These are phyloP conservation scores for Epinotia ramella DNA, from an alignment of 2,888 invertebrate genomes.

Conservation along the genomic window DNA sequence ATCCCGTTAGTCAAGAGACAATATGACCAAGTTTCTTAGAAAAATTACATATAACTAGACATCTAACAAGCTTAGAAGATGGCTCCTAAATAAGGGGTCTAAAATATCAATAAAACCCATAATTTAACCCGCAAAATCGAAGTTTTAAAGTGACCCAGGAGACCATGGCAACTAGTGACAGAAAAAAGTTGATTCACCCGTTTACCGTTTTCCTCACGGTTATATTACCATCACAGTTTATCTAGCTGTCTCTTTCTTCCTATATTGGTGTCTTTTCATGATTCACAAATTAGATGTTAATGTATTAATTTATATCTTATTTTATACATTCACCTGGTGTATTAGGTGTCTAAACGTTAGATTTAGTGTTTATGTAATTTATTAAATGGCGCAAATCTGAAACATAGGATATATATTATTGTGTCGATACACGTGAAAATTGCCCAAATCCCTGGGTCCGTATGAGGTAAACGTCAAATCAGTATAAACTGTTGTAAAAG, in stretches of 20 bases:
- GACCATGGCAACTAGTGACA: too few relatives aligned
- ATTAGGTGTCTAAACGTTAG: conserved; percentile 27
- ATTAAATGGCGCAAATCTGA: conserved; percentile 13
- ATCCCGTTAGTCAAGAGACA: too few relatives aligned
- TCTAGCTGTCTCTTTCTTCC: neutral
- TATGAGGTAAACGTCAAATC: neutral
- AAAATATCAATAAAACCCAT: too few relatives aligned
- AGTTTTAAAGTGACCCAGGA: too few relatives aligned
- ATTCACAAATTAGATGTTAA: conserved; percentile 33
- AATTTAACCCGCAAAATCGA: too few relatives aligned
- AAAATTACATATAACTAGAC: too few relatives aligned
- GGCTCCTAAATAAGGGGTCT: too few relatives aligned
- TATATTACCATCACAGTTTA: neutral
- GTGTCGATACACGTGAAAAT: neutral
- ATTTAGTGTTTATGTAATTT: conserved; percentile 31
- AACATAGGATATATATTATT: conserved; percentile 10
- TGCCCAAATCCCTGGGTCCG: neutral
- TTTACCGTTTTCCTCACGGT: neutral
- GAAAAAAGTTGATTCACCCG: too few relatives aligned
- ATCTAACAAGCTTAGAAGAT: too few relatives aligned
- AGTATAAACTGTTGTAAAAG: neutral
- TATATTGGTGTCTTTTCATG: conserved; percentile 9
- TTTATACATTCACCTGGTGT: conserved; percentile 38
- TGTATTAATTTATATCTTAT: conserved; percentile 36
- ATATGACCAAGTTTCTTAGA: too few relatives aligned